These are phyloP conservation scores for Cephalophus harveyi DNA, from an alignment of 2,113 vertebrate genomes.

Conservation along the genomic window DNA sequence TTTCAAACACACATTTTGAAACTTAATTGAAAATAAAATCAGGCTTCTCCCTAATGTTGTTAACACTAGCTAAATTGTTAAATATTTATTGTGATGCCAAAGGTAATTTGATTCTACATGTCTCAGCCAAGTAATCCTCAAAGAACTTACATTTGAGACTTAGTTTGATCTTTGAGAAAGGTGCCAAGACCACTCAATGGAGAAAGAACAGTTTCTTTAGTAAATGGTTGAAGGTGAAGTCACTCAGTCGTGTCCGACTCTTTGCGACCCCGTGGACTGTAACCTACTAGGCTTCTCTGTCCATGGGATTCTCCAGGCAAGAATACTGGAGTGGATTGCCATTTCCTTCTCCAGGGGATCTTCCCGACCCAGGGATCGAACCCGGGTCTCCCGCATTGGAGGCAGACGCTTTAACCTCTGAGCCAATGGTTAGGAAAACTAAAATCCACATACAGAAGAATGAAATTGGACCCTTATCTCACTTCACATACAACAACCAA, in stretches of 20 bases:
- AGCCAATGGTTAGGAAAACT: not conserved
- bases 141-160: not conserved
- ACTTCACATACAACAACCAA: not conserved
- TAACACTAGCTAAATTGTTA: not conserved
- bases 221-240: too few species aligned
- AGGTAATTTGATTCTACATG: not conserved
- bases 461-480: not conserved
- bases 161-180: not conserved
- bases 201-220: not conserved
- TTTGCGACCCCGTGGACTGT: too few species aligned
- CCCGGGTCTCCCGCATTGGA: too few species aligned
- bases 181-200: not conserved
- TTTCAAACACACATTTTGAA: slow-evolving; percentile 11
- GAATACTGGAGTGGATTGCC: too few species aligned
- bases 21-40: not conserved
- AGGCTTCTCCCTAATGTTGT: not conserved
- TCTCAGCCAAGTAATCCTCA: not conserved
- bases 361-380: too few species aligned
- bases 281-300: too few species aligned
- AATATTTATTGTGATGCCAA: not conserved
- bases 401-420: too few species aligned
- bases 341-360: too few species aligned
- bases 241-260: too few species aligned
- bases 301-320: too few species aligned
- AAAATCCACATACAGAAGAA: not conserved